phyloP scores from a whole-genome alignment of 2,888 invertebrate genomes.

The Drosophila affinis region DNA sequence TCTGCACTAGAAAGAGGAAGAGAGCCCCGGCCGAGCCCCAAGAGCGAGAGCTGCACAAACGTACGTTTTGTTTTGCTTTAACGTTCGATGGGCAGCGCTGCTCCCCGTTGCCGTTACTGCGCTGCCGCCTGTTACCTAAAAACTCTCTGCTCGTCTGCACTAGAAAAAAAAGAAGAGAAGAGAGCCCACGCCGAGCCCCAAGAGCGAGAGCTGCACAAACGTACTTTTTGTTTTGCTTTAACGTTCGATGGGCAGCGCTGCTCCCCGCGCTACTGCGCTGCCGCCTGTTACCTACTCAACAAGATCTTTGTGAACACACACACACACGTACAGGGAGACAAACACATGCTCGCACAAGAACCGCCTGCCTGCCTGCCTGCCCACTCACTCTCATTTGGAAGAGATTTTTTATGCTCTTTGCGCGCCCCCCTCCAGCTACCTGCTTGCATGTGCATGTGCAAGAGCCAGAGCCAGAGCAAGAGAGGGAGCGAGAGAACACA shows the following conservation, averaged over 20 bases:
- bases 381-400: slow-evolving; percentile 55
- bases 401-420: slow-evolving; percentile 42
- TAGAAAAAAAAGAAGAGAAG: too few relatives aligned
- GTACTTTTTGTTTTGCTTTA: slow-evolving; percentile 81
- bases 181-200: background rate
- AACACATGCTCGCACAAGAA: slow-evolving; percentile 18
- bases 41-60: slow-evolving; percentile 62
- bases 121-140: slow-evolving; percentile 54
- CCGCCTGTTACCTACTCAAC: slow-evolving; percentile 67
- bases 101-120: slow-evolving; percentile 26
- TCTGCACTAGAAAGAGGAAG: slow-evolving; percentile 4
- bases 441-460: slow-evolving; percentile 61
- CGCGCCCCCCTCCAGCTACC: slow-evolving; percentile 51
- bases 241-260: slow-evolving; percentile 69
- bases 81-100: slow-evolving; percentile 69
- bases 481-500: slow-evolving; percentile 28
- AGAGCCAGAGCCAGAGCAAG: slow-evolving; percentile 28
- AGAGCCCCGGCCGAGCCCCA: slow-evolving; percentile 15
- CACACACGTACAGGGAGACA: background rate
- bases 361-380: slow-evolving; percentile 32
- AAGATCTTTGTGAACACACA: slow-evolving; percentile 67
- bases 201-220: slow-evolving; percentile 62
- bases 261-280: slow-evolving; percentile 21
- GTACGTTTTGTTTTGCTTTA: slow-evolving; percentile 81
- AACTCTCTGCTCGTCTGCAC: too few relatives aligned